Evolutionary conservation across 2,888 invertebrate genomes (phyloP).

Genomic region (Aphodius granarius): DNA sequence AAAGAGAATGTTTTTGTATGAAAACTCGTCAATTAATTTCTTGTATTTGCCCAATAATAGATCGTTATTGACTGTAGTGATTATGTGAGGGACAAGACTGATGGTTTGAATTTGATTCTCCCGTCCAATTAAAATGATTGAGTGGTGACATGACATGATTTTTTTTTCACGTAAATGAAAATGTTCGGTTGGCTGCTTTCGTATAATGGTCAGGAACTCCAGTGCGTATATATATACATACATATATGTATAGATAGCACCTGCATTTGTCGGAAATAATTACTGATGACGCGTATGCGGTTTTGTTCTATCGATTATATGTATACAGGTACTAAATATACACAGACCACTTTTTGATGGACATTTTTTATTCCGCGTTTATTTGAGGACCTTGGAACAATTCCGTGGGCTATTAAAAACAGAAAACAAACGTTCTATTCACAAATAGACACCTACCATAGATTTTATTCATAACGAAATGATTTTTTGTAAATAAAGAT

Average conservation of each 20-base stretch:
- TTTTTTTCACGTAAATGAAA: neutral
- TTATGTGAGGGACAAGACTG: neutral
- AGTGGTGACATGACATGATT: neutral
- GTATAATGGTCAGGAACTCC: neutral
- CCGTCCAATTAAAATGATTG: neutral
- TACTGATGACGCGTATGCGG: neutral
- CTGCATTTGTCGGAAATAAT: neutral
- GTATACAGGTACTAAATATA: neutral
- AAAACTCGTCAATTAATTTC: no score
- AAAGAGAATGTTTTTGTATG: no score
- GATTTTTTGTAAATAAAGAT: no score
- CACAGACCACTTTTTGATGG: neutral
- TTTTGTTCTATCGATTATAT: neutral
- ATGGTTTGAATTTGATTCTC: neutral
- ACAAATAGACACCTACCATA: neutral
- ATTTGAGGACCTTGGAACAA: neutral
- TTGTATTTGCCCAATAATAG: no score
- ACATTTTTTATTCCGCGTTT: neutral
- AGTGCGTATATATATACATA: neutral
- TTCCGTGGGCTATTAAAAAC: neutral
- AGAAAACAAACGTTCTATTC: neutral
- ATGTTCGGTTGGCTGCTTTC: neutral
- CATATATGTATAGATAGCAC: neutral
- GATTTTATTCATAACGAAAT: neutral
- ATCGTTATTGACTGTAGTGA: no score